Percentiles rank a stretch among this genome's conserved stretches.
Evolutionary conservation across 1,140 invertebrate genomes (phyloP).

Genomic region (Lepidurus packardi): DNA sequence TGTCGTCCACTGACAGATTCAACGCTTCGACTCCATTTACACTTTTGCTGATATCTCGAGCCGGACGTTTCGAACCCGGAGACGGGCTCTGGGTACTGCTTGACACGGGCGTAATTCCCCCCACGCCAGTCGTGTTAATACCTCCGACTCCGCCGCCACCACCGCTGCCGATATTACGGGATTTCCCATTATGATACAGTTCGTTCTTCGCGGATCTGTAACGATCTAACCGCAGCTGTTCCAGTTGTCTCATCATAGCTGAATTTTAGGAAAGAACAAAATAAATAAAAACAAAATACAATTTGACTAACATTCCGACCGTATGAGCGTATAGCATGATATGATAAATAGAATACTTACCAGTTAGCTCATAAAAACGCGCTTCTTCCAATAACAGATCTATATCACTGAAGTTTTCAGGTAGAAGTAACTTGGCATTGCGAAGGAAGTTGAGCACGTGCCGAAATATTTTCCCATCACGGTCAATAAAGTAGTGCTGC

Average conservation of each 20-base stretch:
- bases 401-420: slow-evolving; percentile 77
- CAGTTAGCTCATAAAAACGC: slow-evolving; percentile 80
- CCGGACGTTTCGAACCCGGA: slow-evolving; percentile 31
- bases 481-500: slow-evolving; percentile 97
- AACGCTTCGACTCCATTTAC: slow-evolving; percentile 25
- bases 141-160: slow-evolving; percentile 29
- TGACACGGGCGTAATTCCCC: slow-evolving; percentile 12
- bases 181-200: slow-evolving; percentile 33
- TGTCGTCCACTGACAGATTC: slow-evolving; percentile 16
- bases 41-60: slow-evolving; percentile 34
- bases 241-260: slow-evolving; percentile 35
- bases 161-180: background rate
- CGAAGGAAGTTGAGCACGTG: slow-evolving; percentile 94
- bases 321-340: background rate
- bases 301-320: background rate
- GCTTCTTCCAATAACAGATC: slow-evolving; percentile 90
- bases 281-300: slow-evolving; percentile 25
- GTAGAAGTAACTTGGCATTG: slow-evolving; percentile 77
- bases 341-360: slow-evolving; percentile 53
- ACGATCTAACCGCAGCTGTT: slow-evolving; percentile 36
- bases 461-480: slow-evolving; percentile 90
- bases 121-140: slow-evolving; percentile 10
- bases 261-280: background rate
- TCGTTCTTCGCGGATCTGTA: slow-evolving; percentile 30
- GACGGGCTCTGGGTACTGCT: slow-evolving; percentile 31